Evolutionary conservation across 2,113 vertebrate species (phyloP), one percentile per base, ranked within the genome.

Genomic region (Cinclus mexicanus): DNA sequence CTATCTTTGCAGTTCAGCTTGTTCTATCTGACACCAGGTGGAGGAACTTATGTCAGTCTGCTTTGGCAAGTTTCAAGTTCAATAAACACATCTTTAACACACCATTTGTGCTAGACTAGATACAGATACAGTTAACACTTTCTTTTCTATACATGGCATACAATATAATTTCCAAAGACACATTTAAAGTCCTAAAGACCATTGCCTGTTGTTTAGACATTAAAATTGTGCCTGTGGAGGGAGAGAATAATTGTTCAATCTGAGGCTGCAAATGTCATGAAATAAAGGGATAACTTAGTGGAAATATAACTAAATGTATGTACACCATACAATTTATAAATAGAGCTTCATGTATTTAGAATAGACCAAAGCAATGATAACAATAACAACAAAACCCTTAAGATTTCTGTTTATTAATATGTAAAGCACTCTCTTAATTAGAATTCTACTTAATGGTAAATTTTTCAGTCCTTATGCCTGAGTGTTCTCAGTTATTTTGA

Each of bases 351-450:
- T 37, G 50, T 37, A 61, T 68, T 84, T 71, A 41, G 77, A 90
- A 87, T 37, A 68, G 29, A 76, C 33, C 2, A 39, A 78, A 87
- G 10, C 13, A 76, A 63, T 61, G 11, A 24, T 50, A 69, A 53
- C 18, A 79, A 75, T n/a, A 50, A 57, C 39, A 29, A 8, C 8
- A 52, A 55, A 16, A 0, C 4, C 20, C 52, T 94, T 63, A 86
- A 91, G 61, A 52, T 85, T 92, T 47, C 35, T 96, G 71, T 46
- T 84, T 49, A 94, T 96, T 94, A 96, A 83, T 41, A 95, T 94
- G 81, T 82, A 96, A 95, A 95, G 97, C 55, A 90, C 46, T 87
- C 9, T 81, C 47, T 96, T 94, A 97, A 94, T 96, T 97, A 94
- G 60, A 96, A 87, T 91, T 84, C 41, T 64, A 63, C 35, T 65